Evolutionary conservation across 2,888 invertebrate genomes (phyloP).

Genomic region (Acanthopleura granulata): DNA sequence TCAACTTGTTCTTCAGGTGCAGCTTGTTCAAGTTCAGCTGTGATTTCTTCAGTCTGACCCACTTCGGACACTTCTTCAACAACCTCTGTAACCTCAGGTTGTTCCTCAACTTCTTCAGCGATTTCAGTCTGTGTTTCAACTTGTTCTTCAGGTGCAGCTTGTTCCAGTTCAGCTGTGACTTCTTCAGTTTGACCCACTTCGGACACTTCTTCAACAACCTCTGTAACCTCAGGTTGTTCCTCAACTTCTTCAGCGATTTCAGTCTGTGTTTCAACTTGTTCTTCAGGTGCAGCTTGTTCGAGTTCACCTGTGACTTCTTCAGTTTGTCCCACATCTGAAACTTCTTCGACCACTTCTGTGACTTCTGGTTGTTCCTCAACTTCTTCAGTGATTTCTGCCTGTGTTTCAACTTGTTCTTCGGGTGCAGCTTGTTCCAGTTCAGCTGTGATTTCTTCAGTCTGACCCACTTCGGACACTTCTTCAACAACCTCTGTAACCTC

Average conservation of each 20-base stretch:
- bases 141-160: conserved; percentile 28
- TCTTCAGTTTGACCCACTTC: conserved; percentile 26
- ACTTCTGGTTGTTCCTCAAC: conserved; percentile 29
- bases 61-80: conserved; percentile 29
- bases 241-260: conserved; percentile 2
- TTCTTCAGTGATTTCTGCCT: conserved; percentile 25
- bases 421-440: conserved; percentile 21
- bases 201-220: conserved; percentile 25
- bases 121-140: conserved; percentile 32
- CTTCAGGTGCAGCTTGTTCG: conserved; percentile 5
- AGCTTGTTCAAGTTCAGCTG: conserved; percentile 28
- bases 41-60: conserved; percentile 30
- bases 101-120: conserved; percentile 27
- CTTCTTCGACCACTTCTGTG: conserved; percentile 24
- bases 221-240: conserved; percentile 7
- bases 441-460: conserved; percentile 28
- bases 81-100: conserved; percentile 31
- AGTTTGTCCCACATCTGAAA: conserved; percentile 23
- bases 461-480: conserved; percentile 23
- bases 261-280: not conserved
- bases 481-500: conserved; percentile 23
- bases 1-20: conserved; percentile 29
- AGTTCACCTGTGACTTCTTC: conserved; percentile 20
- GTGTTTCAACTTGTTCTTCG: conserved; percentile 24
- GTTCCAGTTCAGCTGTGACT: conserved; percentile 22